phyloP scores from a whole-genome alignment of 2,888 invertebrate species.

The Nymphalis polychloros region DNA sequence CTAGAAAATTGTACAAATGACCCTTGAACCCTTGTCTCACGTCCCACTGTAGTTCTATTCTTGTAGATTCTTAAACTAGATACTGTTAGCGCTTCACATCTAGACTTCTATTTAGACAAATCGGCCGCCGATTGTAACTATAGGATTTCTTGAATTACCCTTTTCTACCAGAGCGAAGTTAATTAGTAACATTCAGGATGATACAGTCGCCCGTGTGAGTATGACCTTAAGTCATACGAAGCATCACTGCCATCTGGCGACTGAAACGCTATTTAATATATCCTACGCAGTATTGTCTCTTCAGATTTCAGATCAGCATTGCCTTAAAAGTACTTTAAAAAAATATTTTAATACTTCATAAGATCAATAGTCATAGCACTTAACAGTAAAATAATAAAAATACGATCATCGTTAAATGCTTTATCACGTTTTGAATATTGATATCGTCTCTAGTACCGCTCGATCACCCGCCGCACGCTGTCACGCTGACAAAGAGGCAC shows the following conservation, averaged over 20 bases:
- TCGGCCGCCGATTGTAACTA: too few relatives aligned
- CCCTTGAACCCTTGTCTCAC: conserved; percentile 76
- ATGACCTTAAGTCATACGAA: neutral
- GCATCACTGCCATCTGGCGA: neutral
- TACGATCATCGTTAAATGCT: neutral
- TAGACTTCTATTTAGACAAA: conserved; percentile 16
- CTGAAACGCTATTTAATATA: neutral
- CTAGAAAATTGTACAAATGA: conserved; percentile 72
- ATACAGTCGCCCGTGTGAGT: conserved; percentile 6
- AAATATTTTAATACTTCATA: conserved; percentile 14
- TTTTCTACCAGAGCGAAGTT: conserved; percentile 6
- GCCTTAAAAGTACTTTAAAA: conserved; percentile 4
- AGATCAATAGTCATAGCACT: conserved; percentile 10
- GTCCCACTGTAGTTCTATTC: conserved; percentile 71
- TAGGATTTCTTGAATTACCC: neutral
- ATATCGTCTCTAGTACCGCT: neutral
- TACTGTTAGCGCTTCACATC: conserved; percentile 30
- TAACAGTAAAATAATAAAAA: conserved; percentile 5
- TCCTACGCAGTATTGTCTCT: conserved; percentile 1
- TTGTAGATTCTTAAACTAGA: conserved; percentile 49
- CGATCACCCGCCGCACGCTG: conserved; percentile 52
- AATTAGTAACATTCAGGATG: neutral
- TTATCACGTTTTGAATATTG: conserved; percentile 1
- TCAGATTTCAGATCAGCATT: neutral
- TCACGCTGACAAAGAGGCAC: conserved; percentile 59